Evolutionary conservation across 2,797 vertebrate species (phyloP).

Genomic region (Myotis daubentonii): DNA sequence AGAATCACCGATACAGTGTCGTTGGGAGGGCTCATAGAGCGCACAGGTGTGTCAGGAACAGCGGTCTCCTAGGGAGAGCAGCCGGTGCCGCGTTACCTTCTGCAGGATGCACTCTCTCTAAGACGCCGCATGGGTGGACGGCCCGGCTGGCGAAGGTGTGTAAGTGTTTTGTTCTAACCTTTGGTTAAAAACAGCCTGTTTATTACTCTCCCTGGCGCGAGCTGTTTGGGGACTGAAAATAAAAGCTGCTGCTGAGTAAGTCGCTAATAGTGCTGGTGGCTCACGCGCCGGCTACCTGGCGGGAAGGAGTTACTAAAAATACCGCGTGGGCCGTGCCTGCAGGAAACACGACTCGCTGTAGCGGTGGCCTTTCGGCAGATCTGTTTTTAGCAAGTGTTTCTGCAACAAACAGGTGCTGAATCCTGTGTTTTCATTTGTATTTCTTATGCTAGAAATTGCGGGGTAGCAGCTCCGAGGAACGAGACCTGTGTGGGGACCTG

Average conservation of each 20-base stretch:
- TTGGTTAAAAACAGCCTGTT: slow-evolving; percentile 58
- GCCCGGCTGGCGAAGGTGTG: not conserved
- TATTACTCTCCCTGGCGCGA: slow-evolving; percentile 62
- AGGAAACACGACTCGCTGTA: slow-evolving; percentile 81
- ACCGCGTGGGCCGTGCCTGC: not conserved
- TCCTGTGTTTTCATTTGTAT: not conserved
- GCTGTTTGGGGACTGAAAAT: slow-evolving; percentile 70
- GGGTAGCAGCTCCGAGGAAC: slow-evolving; percentile 46
- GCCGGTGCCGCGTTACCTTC: not conserved
- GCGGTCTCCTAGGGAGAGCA: not conserved
- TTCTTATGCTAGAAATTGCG: slow-evolving; percentile 55
- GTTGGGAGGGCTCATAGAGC: not conserved
- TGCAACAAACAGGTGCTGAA: slow-evolving; percentile 74
- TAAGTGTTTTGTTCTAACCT: slow-evolving; percentile 23
- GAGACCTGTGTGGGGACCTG: slow-evolving; percentile 71
- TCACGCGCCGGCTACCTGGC: slow-evolving; percentile 70
- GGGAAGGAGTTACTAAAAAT: slow-evolving; percentile 83
- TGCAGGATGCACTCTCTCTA: not conserved
- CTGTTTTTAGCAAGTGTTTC: slow-evolving; percentile 75
- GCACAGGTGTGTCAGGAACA: accelerated
- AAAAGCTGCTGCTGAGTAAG: slow-evolving; percentile 64
- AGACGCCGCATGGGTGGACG: not conserved
- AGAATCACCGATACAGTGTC: not conserved
- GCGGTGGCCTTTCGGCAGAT: slow-evolving; percentile 79
- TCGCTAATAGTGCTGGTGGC: slow-evolving; percentile 64